These are phyloP conservation scores for Umimayanthus chanpuru DNA, from an alignment of 92 coral and sea anemone species.

Conservation along the genomic window DNA sequence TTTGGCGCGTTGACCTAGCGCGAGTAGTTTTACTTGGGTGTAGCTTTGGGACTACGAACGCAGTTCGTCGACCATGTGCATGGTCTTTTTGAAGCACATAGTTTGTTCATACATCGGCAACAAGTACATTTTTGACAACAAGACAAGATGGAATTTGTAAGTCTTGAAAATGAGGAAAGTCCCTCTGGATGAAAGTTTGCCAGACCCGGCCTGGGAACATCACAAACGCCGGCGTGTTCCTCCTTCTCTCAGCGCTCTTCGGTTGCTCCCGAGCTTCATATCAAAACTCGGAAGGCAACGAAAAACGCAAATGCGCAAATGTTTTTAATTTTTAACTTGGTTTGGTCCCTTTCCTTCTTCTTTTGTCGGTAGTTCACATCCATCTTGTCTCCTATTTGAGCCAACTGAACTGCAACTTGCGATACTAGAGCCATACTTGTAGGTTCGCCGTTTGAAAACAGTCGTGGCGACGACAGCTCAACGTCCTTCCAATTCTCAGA, in stretches of 20 bases:
- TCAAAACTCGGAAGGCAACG: constrained; percentile 67
- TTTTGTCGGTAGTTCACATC: constrained; percentile 71
- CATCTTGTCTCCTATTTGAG: constrained; percentile 84
- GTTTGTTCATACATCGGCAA: constrained; percentile 33
- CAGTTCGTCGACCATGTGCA: neutral
- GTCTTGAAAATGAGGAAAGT: constrained; percentile 33
- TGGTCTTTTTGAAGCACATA: constrained; percentile 17
- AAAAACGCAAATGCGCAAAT: constrained; percentile 76
- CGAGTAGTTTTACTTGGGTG: neutral
- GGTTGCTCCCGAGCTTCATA: constrained; percentile 23
- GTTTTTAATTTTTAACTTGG: constrained; percentile 61
- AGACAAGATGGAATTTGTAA: constrained; percentile 38
- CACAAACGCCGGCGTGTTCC: neutral
- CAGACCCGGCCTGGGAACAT: constrained; percentile 22
- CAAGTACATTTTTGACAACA: constrained; percentile 27
- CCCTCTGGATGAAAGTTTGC: constrained; percentile 11
- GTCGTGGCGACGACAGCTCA: constrained; percentile 44
- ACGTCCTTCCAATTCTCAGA: constrained; percentile 49
- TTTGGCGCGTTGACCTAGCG: constrained; percentile 10
- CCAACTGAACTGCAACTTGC: constrained; percentile 82
- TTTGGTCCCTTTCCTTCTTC: constrained; percentile 60
- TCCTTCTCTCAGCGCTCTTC: neutral
- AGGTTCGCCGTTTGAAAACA: constrained; percentile 55
- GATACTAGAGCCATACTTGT: constrained; percentile 66
- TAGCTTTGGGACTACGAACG: neutral